Conservation (phyloP, 2,888 invertebrate species). For the Athalia rosae region DNA sequence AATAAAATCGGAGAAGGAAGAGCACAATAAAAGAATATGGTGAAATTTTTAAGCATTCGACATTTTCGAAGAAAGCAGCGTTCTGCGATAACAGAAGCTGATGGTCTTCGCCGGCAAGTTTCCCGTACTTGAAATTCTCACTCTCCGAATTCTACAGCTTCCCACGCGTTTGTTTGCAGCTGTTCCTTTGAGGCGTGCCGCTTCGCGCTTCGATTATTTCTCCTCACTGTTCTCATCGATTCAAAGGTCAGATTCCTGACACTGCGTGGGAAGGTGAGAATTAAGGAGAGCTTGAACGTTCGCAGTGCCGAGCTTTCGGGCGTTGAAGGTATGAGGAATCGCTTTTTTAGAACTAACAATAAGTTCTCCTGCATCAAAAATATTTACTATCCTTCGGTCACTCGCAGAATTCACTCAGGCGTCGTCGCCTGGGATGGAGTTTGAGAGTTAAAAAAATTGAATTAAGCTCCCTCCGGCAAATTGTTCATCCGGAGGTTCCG, state of each 20-base stretch:
- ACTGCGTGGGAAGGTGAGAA: not conserved
- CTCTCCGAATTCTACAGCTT: conserved; percentile 5
- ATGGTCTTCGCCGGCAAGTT: not conserved
- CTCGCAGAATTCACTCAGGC: too few relatives aligned
- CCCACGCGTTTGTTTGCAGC: conserved; percentile 18
- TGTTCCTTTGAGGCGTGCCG: conserved; percentile 14
- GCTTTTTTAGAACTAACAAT: too few relatives aligned
- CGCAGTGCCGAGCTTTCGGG: too few relatives aligned
- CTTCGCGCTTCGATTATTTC: not conserved
- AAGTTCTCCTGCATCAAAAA: too few relatives aligned
- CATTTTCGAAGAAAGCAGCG: conserved; percentile 11
- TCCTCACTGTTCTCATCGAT: not conserved
- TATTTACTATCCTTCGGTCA: too few relatives aligned
- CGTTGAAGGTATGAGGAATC: too few relatives aligned
- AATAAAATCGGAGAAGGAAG: too few relatives aligned
- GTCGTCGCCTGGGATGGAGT: not conserved
- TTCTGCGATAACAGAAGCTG: conserved; percentile 16
- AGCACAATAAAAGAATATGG: too few relatives aligned
- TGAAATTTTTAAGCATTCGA: not conserved
- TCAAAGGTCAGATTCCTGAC: conserved; percentile 15
- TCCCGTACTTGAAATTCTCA: conserved; percentile 14
- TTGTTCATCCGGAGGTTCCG: not conserved
- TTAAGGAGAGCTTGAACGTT: too few relatives aligned
- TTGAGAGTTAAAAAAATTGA: not conserved
- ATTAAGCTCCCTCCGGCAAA: not conserved